Evolutionary conservation across 1,140 invertebrate species (phyloP).

Genomic region (Vanessa tameamea): DNA sequence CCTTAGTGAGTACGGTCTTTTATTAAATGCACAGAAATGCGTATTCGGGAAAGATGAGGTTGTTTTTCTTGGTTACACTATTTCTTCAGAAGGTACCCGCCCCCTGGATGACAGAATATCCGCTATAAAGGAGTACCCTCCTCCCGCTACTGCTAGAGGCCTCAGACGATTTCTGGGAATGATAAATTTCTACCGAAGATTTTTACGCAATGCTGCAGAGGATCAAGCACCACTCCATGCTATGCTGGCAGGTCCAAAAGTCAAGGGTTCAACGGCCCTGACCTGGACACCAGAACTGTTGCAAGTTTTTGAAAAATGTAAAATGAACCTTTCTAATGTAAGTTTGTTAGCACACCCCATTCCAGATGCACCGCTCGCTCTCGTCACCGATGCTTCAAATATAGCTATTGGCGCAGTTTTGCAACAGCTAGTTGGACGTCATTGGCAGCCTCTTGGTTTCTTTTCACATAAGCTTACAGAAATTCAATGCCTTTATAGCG

Average conservation of each 20-base stretch:
- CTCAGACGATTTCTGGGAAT: conserved; percentile 19
- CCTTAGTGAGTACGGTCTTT: conserved; percentile 37
- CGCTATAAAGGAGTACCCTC: conserved; percentile 2
- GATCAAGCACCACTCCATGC: not conserved
- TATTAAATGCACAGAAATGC: conserved; percentile 19
- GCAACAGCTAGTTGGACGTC: not conserved
- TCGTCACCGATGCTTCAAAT: conserved; percentile 15
- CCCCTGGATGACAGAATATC: conserved; percentile 11
- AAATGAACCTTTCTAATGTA: conserved; percentile 7
- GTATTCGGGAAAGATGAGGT: conserved; percentile 21
- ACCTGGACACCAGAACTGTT: not conserved
- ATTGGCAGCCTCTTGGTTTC: too few relatives aligned
- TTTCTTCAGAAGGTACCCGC: conserved; percentile 11
- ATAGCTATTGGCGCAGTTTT: conserved; percentile 11
- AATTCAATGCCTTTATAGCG: not conserved
- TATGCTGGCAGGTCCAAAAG: not conserved
- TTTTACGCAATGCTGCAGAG: conserved; percentile 8
- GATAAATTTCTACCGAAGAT: conserved; percentile 13
- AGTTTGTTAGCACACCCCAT: not conserved
- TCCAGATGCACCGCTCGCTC: conserved; percentile 4
- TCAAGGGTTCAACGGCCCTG: not conserved
- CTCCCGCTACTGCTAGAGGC: not conserved
- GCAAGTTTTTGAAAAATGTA: conserved; percentile 6
- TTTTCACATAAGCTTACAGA: too few relatives aligned
- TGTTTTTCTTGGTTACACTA: conserved; percentile 17